These are phyloP conservation scores for Spisula subtruncata DNA, from an alignment of 2,888 invertebrate species.

Conservation along the genomic window DNA sequence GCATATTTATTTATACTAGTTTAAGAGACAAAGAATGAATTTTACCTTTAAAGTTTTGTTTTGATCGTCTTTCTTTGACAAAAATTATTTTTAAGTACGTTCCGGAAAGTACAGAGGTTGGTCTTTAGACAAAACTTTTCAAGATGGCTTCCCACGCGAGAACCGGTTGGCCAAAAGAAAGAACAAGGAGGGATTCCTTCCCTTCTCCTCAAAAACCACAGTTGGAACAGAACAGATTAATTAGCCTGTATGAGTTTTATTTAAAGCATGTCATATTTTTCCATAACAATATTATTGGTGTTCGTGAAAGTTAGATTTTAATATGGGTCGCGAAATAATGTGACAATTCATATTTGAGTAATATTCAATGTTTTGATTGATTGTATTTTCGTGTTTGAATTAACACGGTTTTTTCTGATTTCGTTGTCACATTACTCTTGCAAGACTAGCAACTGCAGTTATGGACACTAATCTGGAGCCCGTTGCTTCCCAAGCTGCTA, in stretches of 20 bases:
- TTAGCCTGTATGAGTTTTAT: conserved; percentile 34
- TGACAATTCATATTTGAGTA: not conserved
- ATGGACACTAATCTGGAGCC: too few relatives aligned
- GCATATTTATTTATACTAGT: not conserved
- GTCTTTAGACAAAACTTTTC: not conserved
- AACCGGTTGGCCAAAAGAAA: conserved; percentile 70
- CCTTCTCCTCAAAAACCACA: conserved; percentile 20
- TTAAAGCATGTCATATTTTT: not conserved
- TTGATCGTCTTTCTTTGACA: too few relatives aligned
- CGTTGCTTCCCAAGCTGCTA: too few relatives aligned
- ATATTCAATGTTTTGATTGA: too few relatives aligned
- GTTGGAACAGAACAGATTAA: conserved; percentile 32
- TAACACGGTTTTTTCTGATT: too few relatives aligned
- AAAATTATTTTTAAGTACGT: too few relatives aligned
- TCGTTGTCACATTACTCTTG: too few relatives aligned
- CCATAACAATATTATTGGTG: not conserved
- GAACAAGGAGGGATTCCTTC: conserved; percentile 55
- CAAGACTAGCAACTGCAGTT: too few relatives aligned
- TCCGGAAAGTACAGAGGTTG: not conserved
- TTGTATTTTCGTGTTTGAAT: too few relatives aligned
- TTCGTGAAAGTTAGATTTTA: not conserved
- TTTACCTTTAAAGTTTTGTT: too few relatives aligned
- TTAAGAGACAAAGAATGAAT: not conserved
- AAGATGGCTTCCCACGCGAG: conserved; percentile 70
- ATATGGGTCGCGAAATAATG: not conserved